Percentiles rank a stretch among this genome's conserved stretches.
phyloP scores from a whole-genome alignment of 2,113 vertebrate species.

The Fulica atra region DNA sequence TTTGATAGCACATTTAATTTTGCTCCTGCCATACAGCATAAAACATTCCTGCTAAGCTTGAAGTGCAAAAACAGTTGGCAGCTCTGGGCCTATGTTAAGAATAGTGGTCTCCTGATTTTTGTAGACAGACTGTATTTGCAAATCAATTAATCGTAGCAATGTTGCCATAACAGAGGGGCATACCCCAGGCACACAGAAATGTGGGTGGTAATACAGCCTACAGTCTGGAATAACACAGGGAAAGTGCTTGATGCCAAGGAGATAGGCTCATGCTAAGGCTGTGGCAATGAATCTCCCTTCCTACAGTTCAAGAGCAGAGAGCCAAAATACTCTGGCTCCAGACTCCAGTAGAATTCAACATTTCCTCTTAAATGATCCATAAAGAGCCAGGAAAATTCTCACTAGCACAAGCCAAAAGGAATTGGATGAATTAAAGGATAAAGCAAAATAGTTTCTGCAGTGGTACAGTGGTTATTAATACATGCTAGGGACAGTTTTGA shows the following conservation, averaged over 20 bases:
- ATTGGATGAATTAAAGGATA: constrained; percentile 46
- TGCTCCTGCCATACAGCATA: background rate
- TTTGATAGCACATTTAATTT: background rate
- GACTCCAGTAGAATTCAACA: constrained; percentile 2
- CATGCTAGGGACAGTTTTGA: background rate
- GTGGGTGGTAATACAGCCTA: background rate
- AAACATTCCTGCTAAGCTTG: background rate
- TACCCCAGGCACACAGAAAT: background rate
- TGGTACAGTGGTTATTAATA: background rate
- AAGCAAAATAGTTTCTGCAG: background rate
- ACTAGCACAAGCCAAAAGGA: background rate
- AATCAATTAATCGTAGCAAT: background rate
- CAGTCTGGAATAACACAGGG: background rate
- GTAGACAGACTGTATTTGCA: background rate
- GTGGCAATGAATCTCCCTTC: background rate
- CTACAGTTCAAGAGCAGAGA: background rate
- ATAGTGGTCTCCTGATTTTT: background rate
- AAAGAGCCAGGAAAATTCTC: constrained; percentile 44
- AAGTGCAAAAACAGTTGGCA: background rate
- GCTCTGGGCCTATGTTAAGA: background rate
- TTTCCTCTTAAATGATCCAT: constrained; percentile 58
- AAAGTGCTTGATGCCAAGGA: background rate
- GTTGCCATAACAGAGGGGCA: background rate
- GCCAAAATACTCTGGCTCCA: constrained; percentile 53
- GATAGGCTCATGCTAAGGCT: background rate